Conservation (phyloP, 2,113 vertebrate species). For the Arizona elegans region DNA sequence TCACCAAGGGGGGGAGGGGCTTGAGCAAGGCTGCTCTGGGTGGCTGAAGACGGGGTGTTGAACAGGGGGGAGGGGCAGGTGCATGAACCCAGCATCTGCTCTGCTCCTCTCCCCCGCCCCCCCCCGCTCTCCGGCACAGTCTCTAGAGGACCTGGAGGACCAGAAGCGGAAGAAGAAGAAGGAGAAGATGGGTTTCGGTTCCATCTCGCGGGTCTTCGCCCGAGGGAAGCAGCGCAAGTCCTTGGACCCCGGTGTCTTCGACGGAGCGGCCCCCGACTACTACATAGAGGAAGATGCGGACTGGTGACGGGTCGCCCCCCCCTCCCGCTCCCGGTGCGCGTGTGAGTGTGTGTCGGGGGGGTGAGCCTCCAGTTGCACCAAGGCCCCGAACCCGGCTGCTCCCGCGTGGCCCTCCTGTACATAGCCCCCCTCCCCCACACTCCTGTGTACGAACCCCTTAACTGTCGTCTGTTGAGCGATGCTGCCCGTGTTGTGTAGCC, state of each 20-base stretch:
- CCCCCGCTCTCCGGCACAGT: constrained; percentile 67
- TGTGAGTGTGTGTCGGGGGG: not conserved
- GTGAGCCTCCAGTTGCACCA: not conserved
- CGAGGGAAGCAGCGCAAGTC: constrained; percentile 96
- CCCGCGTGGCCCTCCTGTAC: constrained; percentile 72
- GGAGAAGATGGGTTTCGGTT: constrained; percentile 89
- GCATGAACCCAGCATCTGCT: accelerated
- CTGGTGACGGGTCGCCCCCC: constrained; percentile 82
- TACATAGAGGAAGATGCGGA: constrained; percentile 99
- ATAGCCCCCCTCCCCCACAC: constrained; percentile 58
- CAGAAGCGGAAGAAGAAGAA: constrained; percentile 93
- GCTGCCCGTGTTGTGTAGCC: constrained; percentile 72
- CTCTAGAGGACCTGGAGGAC: constrained; percentile 98
- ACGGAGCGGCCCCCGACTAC: constrained; percentile 96
- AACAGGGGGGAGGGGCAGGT: not conserved
- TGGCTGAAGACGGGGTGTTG: not conserved
- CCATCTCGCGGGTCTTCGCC: constrained; percentile 95
- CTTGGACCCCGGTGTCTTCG: constrained; percentile 93
- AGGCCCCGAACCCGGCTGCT: not conserved
- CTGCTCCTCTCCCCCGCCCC: not conserved
- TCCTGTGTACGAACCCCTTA: constrained; percentile 75
- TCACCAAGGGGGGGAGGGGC: not conserved
- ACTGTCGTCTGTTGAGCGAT: constrained; percentile 75
- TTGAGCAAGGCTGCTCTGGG: not conserved
- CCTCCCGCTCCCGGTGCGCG: constrained; percentile 20